Conservation (phyloP, 2,113 vertebrate species). For the Penelope pileata region DNA sequence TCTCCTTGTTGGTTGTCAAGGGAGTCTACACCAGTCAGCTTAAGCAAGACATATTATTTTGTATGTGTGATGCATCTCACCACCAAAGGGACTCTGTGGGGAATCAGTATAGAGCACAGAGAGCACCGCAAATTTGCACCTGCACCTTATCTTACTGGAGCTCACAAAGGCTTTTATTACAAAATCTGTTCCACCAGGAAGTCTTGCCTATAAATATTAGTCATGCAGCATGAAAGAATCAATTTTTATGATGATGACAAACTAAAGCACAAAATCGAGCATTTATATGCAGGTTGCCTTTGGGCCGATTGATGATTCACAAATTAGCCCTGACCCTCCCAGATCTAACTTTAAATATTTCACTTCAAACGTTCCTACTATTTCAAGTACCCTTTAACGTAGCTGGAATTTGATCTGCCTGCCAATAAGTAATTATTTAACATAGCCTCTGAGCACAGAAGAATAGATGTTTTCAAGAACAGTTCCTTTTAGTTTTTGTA, state of each 20-base stretch:
- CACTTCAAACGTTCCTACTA: slow-evolving; percentile 18
- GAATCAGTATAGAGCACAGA: neutral
- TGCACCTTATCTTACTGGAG: neutral
- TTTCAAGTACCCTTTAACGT: slow-evolving; percentile 15
- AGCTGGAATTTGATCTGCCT: slow-evolving; percentile 41
- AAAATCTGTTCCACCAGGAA: neutral
- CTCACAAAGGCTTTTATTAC: slow-evolving; percentile 40
- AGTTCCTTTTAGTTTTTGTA: neutral
- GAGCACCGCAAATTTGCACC: neutral
- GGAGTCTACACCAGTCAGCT: neutral
- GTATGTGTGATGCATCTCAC: neutral
- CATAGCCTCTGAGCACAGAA: neutral
- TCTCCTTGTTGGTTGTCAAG: neutral
- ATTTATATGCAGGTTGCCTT: slow-evolving; percentile 44
- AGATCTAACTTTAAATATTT: slow-evolving; percentile 39
- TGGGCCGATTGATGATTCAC: slow-evolving; percentile 46
- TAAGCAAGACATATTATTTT: neutral
- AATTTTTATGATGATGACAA: slow-evolving; percentile 54
- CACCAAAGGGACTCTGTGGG: neutral
- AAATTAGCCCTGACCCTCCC: slow-evolving; percentile 27
- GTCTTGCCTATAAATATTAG: slow-evolving; percentile 35
- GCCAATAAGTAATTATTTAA: neutral
- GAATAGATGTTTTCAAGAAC: neutral
- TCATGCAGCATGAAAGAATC: slow-evolving; percentile 36
- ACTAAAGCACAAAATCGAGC: slow-evolving; percentile 33